phyloP scores from a whole-genome alignment of 2,797 vertebrate species.

The Clarias fuscus region DNA sequence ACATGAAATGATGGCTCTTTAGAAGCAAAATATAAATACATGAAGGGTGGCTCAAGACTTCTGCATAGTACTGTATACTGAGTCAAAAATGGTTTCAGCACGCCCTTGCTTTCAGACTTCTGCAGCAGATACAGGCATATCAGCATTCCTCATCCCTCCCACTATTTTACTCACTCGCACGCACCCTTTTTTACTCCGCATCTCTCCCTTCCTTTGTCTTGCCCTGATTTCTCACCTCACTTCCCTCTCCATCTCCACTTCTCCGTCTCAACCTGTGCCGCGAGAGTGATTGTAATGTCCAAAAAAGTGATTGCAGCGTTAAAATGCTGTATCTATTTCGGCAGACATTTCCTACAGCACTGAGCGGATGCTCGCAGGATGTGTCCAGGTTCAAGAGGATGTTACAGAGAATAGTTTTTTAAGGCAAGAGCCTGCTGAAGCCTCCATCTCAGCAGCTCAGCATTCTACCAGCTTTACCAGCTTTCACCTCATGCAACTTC shows the following conservation, averaged over 20 bases:
- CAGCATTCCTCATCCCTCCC: not conserved
- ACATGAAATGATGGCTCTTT: too few species aligned
- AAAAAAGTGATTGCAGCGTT: conserved; percentile 15
- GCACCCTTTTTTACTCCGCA: not conserved
- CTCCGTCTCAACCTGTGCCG: conserved; percentile 18
- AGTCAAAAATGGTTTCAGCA: not conserved
- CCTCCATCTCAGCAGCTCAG: not conserved
- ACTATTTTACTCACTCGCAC: not conserved
- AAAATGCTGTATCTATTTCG: conserved; percentile 1
- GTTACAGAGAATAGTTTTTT: conserved; percentile 65
- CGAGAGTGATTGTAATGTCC: conserved; percentile 15
- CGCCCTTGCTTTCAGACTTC: not conserved
- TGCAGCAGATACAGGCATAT: not conserved
- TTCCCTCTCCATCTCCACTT: conserved; percentile 21
- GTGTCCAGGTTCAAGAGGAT: conserved; percentile 68
- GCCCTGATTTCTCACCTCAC: conserved; percentile 18
- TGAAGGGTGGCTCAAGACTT: too few species aligned
- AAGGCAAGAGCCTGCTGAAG: conserved; percentile 1
- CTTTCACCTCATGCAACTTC: conserved; percentile 18
- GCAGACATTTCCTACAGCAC: conserved; percentile 58
- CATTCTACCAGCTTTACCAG: conserved; percentile 15
- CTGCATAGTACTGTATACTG: not conserved
- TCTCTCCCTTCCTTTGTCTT: not conserved
- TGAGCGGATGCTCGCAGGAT: conserved; percentile 59
- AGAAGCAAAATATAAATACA: too few species aligned